These are phyloP conservation scores for Adelphocoris suturalis DNA, from an alignment of 2,888 invertebrate species.

Conservation along the genomic window DNA sequence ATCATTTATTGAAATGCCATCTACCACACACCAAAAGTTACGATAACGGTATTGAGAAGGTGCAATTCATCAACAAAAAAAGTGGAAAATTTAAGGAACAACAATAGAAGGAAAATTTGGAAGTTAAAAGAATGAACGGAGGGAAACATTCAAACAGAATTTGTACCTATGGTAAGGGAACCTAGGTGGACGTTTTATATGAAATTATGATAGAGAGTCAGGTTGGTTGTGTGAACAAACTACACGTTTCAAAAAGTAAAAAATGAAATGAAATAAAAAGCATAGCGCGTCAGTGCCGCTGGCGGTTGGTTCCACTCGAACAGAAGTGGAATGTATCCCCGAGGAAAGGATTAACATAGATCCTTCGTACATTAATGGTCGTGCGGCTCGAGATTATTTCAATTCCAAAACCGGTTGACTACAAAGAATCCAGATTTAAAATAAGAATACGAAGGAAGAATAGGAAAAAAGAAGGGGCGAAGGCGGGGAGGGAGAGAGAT, in stretches of 20 bases:
- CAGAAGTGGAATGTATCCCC: conserved; percentile 62
- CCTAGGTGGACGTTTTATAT: conserved; percentile 37
- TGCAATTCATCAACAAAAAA: too few species aligned
- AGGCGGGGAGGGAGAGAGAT: conserved; percentile 71
- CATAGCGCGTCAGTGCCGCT: conserved; percentile 48
- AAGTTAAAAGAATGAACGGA: neutral
- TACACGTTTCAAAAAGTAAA: conserved; percentile 20
- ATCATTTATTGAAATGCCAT: too few species aligned
- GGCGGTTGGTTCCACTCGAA: conserved; percentile 60
- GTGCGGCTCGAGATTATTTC: conserved; percentile 73
- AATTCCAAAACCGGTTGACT: conserved; percentile 73
- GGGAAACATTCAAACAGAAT: neutral
- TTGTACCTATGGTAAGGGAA: neutral
- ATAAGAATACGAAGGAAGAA: conserved; percentile 75
- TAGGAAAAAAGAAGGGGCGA: conserved; percentile 74
- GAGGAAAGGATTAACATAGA: conserved; percentile 69
- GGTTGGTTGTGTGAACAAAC: conserved; percentile 58
- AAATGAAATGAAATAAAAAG: conserved; percentile 20
- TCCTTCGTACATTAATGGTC: conserved; percentile 71
- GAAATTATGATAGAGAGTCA: conserved; percentile 52
- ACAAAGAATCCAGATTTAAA: conserved; percentile 74
- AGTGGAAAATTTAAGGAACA: too few species aligned
- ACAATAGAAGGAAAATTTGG: too few species aligned
- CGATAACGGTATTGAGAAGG: too few species aligned
- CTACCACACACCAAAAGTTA: too few species aligned